Conservation (phyloP, 2,888 invertebrate species). For the Melipona beecheii region DNA sequence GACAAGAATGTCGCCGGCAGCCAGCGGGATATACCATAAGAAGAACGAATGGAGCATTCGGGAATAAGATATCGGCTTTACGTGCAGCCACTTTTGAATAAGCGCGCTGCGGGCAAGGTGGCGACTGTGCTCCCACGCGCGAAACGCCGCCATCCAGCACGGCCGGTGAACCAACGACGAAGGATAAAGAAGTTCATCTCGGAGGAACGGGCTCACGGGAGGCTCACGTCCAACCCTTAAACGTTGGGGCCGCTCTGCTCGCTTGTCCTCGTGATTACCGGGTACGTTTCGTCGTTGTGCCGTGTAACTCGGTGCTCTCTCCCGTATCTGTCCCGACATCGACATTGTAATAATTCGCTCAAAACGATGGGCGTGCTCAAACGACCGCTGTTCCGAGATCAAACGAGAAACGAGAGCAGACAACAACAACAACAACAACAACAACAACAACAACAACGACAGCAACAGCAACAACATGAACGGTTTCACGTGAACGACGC, state of each 20-base stretch:
- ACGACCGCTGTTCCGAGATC: constrained; percentile 22
- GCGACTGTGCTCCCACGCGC: constrained; percentile 65
- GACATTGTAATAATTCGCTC: constrained; percentile 28
- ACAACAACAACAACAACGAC: too few species aligned
- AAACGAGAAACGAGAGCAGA: neutral
- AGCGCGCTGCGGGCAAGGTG: constrained; percentile 72
- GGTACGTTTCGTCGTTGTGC: constrained; percentile 20
- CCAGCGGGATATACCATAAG: constrained; percentile 77
- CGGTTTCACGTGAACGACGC: constrained; percentile 15
- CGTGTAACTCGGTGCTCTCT: constrained; percentile 20
- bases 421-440: neutral
- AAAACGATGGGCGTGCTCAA: constrained; percentile 45
- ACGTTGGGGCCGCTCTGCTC: neutral
- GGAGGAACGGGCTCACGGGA: constrained; percentile 24
- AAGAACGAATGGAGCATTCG: constrained; percentile 82
- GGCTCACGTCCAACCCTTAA: too few species aligned
- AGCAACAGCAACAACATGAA: too few species aligned
- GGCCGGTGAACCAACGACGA: constrained; percentile 2
- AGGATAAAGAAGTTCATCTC: constrained; percentile 39
- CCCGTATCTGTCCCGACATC: constrained; percentile 29
- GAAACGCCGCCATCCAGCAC: constrained; percentile 45
- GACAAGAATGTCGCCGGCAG: constrained; percentile 80
- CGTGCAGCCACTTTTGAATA: constrained; percentile 75
- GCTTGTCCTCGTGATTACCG: constrained; percentile 35
- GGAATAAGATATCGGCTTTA: constrained; percentile 83